Base-by-base conservation (phyloP, 2,888 invertebrate genomes). In the Plebejus melissa region DNA sequence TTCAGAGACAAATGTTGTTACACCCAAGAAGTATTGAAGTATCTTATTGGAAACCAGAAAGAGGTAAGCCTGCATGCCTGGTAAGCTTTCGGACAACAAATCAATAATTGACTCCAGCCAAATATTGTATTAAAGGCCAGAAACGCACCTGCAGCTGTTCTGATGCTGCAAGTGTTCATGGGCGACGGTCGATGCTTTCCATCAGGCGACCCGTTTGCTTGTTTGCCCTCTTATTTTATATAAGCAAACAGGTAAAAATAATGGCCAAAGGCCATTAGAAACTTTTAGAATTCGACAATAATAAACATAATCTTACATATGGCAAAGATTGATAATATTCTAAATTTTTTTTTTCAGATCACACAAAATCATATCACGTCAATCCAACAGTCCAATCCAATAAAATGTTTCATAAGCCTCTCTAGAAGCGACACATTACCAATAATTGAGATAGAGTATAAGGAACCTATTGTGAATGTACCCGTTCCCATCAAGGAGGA, bases 1-100 rank as follows among this genome's bases (percentile, higher is more conserved):
- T 91, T 91, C 76, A 85, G 82, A 75, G 80, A 83, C 3, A 85
- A 82, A 50, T 90, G 90, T 50, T 75, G 80, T 2, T 81, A 78
- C 2, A 78, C 88, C 0, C 84, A 86, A 13, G 81, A 84, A 0
- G 77, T 88, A 0, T 76, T 86, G 0, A 77, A 80, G 38, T 81
- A 79, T 50, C 38, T 77, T 38, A 46, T 41, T 16, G 16, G 32
- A 32, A 36, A 13, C 22, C 72, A 50, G 32, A 36, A 54, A 32
- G 72, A 72, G 72, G 72, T 65, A 36, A 28, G 6, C 16, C 16
- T 28, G 2, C n/a, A n/a, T 58, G 5, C 4, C 16, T 54, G 13
- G 16, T 54, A 16, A 41, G 7, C 7, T 41, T 41, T 41, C 7
- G 5, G 7, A 7, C 5, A 41, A 41, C 1, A 41, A 54, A 54